Percentiles rank a stretch among this genome's conserved stretches.
Evolutionary conservation across 2,888 invertebrate species (phyloP).

Genomic region (Cynaeus angustus): DNA sequence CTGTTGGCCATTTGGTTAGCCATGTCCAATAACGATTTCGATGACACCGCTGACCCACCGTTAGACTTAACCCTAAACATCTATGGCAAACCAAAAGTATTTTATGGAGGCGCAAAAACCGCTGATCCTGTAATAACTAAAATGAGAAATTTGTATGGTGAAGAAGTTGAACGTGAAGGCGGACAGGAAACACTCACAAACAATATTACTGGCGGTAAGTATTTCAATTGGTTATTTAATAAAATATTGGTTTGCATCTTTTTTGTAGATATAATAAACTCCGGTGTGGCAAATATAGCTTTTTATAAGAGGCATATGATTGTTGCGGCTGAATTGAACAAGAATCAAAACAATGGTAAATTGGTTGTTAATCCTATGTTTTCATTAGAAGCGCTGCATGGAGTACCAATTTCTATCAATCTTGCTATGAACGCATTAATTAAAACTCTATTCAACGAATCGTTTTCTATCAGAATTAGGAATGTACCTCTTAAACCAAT

Average conservation of each 20-base stretch:
- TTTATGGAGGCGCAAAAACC: slow-evolving; percentile 57
- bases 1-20: slow-evolving; percentile 56
- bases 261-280: slow-evolving; percentile 68
- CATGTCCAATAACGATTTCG: slow-evolving; percentile 52
- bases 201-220: slow-evolving; percentile 39
- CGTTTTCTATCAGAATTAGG: slow-evolving; percentile 63
- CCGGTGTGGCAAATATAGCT: slow-evolving; percentile 69
- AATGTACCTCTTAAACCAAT: slow-evolving; percentile 66
- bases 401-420: slow-evolving; percentile 73
- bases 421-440: slow-evolving; percentile 72
- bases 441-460: slow-evolving; percentile 64
- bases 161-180: slow-evolving; percentile 54
- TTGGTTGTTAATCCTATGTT: slow-evolving; percentile 67
- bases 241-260: background rate
- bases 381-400: slow-evolving; percentile 73
- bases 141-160: slow-evolving; percentile 56
- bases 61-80: slow-evolving; percentile 65
- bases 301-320: slow-evolving; percentile 72
- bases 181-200: slow-evolving; percentile 25
- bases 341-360: slow-evolving; percentile 45
- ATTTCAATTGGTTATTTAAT: background rate
- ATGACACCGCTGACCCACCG: slow-evolving; percentile 58
- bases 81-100: slow-evolving; percentile 64
- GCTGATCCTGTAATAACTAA: slow-evolving; percentile 22
- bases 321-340: slow-evolving; percentile 72